Evolutionary conservation across 2,113 vertebrate species (phyloP).

Genomic region (Nesoenas mayeri): DNA sequence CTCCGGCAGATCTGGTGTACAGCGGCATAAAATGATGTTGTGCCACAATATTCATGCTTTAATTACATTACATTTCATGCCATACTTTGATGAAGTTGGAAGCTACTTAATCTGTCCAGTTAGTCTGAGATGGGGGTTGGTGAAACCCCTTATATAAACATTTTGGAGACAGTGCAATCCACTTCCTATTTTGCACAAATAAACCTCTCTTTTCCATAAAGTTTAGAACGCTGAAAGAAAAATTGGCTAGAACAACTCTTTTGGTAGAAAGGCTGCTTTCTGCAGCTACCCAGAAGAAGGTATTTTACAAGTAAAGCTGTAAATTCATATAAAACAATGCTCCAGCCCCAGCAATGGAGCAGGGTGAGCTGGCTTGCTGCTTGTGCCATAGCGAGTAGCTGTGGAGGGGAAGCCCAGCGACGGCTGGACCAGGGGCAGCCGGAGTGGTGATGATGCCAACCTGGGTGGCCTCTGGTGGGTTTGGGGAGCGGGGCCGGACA

Average conservation of each 20-base stretch:
- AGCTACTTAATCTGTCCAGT: background rate
- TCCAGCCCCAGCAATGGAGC: background rate
- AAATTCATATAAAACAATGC: background rate
- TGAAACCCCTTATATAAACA: background rate
- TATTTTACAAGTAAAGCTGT: slow-evolving; percentile 11
- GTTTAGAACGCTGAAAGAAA: background rate
- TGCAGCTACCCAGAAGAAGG: background rate
- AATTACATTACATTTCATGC: background rate
- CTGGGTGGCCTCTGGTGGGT: background rate
- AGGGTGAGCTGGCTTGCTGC: background rate
- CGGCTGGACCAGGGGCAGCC: background rate
- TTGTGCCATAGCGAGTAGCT: fast-evolving
- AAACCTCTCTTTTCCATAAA: background rate
- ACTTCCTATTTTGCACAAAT: background rate
- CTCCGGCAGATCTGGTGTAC: background rate
- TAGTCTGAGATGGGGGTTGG: background rate
- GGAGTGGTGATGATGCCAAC: fast-evolving
- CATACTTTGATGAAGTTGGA: background rate
- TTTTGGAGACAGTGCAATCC: background rate
- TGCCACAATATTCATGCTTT: background rate
- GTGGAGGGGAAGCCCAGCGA: background rate
- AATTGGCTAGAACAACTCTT: background rate
- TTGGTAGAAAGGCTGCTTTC: slow-evolving; percentile 3
- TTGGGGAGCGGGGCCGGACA: background rate
- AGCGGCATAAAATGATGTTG: background rate